A percentile compares a stretch with the other conserved stretches of the same genome.
Evolutionary conservation across 2,888 invertebrate genomes (phyloP).

Genomic region (Cephus pygmeus): DNA sequence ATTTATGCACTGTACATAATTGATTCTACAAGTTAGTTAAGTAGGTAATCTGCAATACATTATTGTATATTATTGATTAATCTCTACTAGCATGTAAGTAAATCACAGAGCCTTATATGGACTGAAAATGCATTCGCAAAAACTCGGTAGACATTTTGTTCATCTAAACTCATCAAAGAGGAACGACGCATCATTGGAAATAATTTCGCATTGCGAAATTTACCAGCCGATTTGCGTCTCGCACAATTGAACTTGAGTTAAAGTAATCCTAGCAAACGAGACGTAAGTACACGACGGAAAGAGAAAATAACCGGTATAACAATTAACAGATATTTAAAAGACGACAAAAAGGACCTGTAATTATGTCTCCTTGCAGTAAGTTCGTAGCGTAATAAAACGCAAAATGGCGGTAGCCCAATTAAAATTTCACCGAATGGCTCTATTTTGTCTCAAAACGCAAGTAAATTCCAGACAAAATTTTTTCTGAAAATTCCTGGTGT

Average conservation of each 20-base stretch:
- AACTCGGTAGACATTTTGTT: neutral
- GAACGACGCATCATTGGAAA: neutral
- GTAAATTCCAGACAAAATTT: neutral
- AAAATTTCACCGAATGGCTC: neutral
- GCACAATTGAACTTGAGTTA: neutral
- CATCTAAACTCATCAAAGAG: neutral
- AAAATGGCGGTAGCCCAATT: neutral
- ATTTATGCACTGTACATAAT: conserved; percentile 46
- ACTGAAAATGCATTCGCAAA: conserved; percentile 31
- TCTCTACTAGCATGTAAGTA: conserved; percentile 28
- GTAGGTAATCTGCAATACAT: conserved; percentile 23
- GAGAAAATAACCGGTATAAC: neutral
- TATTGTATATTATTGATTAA: conserved; percentile 31
- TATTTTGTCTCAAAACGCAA: neutral
- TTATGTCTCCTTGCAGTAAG: neutral
- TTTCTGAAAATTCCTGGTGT: neutral
- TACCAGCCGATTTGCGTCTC: neutral
- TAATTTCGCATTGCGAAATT: neutral
- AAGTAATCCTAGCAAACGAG: neutral
- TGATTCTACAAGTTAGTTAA: conserved; percentile 42
- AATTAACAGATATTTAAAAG: neutral
- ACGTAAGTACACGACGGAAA: neutral
- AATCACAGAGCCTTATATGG: conserved; percentile 41
- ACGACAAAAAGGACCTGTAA: neutral
- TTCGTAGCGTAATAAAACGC: neutral